Base-by-base conservation (phyloP, 64 coral and sea anemone species). In the Trachythela sp. region DNA sequence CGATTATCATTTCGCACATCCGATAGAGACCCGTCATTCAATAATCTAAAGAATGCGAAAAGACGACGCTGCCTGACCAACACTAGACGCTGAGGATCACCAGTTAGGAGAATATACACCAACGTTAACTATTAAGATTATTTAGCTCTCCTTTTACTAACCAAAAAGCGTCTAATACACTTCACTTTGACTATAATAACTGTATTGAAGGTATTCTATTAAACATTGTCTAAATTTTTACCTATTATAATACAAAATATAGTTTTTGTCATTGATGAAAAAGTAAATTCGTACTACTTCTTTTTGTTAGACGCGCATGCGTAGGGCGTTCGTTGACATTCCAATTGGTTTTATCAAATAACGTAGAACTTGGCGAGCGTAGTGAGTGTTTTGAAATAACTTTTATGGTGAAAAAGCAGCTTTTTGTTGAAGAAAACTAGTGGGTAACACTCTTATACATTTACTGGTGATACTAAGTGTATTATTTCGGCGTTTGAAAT, bases 311-410 rank as follows among this genome's bases (percentile, higher is more conserved):
- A 1, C 2, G 2, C 75, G 75, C 75, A 80, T 80, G 75, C 75
- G 75, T 30, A 80, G 10, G 20, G 35, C 10, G 31, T 35, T 80
- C 31, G 75, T 80, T 80, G 75, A 80, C 75, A 80, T 80, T 80
- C 75, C 75, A 17, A 39, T 80, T 80, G 37, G 75, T 37, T 36
- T 80, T 36, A 80, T 80, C 75, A 80, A 80, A 36, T 80, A 13
- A 2, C 75, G 33, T 39, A 37, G 75, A 22, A 22, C 20, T 80
- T 10, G 75, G 15, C 59, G 59, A 35, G 20, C 15, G 2, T 32
- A 77, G 1, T 4, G 32, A 4, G 36, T 77, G 71, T 77, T 27
- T 39, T 13, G 33, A 80, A 36, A 3, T 18, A 30, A 29, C 22
- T 64, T 64, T 64, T 20, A 20, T n/a, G 56, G 20, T 5, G 26